A percentile compares a stretch with the other conserved stretches of the same genome.
These are phyloP conservation scores for Ailuropoda melanoleuca DNA, from an alignment of 2,113 vertebrate genomes.

Conservation along the genomic window DNA sequence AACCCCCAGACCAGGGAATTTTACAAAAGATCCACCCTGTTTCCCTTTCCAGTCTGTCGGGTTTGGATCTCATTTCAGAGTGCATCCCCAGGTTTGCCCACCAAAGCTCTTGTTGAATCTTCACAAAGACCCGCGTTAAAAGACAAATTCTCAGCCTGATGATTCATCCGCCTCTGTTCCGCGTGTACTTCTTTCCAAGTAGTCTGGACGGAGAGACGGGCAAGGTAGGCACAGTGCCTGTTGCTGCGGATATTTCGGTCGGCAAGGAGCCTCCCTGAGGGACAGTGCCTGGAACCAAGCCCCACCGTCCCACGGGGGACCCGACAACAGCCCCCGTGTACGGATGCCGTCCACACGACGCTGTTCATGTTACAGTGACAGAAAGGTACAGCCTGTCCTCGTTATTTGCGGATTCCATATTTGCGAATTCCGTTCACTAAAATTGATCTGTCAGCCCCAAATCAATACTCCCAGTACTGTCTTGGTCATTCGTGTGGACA, in stretches of 20 bases:
- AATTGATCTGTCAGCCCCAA: background rate
- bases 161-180: background rate
- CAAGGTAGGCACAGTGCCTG: background rate
- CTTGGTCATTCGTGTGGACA: background rate
- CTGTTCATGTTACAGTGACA: background rate
- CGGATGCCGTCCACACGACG: background rate
- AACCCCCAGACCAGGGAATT: background rate
- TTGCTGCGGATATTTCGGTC: background rate
- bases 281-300: background rate
- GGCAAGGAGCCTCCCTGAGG: background rate
- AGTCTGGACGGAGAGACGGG: background rate
- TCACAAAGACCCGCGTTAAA: background rate
- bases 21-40: background rate
- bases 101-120: background rate
- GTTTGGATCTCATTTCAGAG: background rate
- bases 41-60: background rate
- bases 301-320: too few relatives aligned
- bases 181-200: background rate
- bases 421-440: background rate
- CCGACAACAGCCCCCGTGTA: accelerated
- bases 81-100: accelerated
- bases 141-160: accelerated
- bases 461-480: background rate
- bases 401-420: background rate
- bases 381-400: background rate